Evolutionary conservation across 2,113 vertebrate genomes (phyloP), one percentile per base, ranked within the genome.

Genomic region (Xenotilapia caudafasciata): DNA sequence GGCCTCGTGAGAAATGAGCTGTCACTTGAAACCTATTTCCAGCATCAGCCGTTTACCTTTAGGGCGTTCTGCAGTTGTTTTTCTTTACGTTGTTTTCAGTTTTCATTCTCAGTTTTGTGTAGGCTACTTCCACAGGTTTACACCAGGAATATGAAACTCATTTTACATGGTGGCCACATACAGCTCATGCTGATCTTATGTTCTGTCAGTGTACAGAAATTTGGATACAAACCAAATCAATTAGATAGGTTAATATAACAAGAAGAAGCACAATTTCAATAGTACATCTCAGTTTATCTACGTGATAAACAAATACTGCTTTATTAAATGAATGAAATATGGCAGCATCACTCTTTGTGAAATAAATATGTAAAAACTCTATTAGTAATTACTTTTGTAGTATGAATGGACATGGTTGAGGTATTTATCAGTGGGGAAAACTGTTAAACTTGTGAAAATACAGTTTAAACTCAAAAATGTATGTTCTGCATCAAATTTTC

Each of bases 301-400:
- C 3, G 6, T 65, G 58, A 62, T 62, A 65, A 65, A 35, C 17
- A 65, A 65, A 65, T 38, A 12, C 31, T n/a, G 17, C 31, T 38
- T 12, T 0, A 35, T 65, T 65, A 3, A 65, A 65, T 65, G 10
- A 65, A 38, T 65, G 4, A 65, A 65, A 65, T 65, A n/a, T 65
- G 31, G 0, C 31, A 65, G 6, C 10, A n/a, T 65, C 0, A 65
- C 4, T 65, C 1, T 65, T 65, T 65, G 31, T 65, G 33, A 38
- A n/a, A 19, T 65, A 65, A 7, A 65, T 65, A n/a, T 65, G 60
- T 38, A 65, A 65, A 5, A 65, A 12, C 5, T 65, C 33, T 65
- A n/a, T n/a, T 35, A 38, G 4, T 65, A 65, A n/a, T 65, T 65
- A 65, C 31, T 65, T 65, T 65, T 65, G 17, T 65, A 38, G 31